Conservation (phyloP, 1,140 invertebrate genomes). For the Drosophila rhopaloa region DNA sequence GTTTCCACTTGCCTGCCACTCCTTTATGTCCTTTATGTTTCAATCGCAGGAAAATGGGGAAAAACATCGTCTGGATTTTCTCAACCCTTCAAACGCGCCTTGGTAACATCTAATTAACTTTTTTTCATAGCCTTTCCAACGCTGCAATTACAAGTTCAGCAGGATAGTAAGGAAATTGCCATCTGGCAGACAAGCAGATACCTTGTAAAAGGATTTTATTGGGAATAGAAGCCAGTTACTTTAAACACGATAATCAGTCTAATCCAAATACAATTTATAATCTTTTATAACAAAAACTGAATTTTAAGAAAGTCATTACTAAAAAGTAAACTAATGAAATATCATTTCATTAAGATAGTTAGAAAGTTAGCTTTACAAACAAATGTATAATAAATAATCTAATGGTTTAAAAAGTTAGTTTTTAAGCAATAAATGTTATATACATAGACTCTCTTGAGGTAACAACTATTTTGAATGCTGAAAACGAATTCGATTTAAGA, state of each 20-base stretch:
- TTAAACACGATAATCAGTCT: neutral
- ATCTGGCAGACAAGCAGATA: neutral
- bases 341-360: too few species aligned
- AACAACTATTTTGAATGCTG: too few species aligned
- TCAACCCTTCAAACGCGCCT: conserved; percentile 15
- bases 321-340: too few species aligned
- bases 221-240: neutral
- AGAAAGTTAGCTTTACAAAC: too few species aligned
- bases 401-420: too few species aligned
- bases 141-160: conserved; percentile 65
- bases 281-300: neutral
- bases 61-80: neutral
- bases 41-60: conserved; percentile 38
- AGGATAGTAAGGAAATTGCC: conserved; percentile 30
- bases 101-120: conserved; percentile 73
- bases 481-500: too few species aligned
- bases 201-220: neutral
- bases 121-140: conserved; percentile 5
- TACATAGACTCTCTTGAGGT: too few species aligned
- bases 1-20: conserved; percentile 4
- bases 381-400: too few species aligned
- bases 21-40: conserved; percentile 34
- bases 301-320: neutral
- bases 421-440: too few species aligned
- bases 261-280: neutral